Conservation (phyloP, 2,888 invertebrate genomes). For the Bombylius major region DNA sequence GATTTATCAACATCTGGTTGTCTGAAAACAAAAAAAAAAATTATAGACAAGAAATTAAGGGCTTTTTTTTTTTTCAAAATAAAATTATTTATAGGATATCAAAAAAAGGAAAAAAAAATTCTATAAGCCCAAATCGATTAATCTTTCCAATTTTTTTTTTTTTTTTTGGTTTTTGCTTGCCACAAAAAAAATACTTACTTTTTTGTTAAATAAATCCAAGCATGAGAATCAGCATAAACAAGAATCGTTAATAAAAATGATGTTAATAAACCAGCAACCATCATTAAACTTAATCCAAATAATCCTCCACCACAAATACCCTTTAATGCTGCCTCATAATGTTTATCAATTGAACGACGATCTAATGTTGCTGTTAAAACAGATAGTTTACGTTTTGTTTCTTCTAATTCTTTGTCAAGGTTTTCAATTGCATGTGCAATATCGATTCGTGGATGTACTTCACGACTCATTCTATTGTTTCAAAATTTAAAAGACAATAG, state of each 20-base stretch:
- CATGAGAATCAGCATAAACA: slow-evolving; percentile 89
- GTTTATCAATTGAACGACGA: slow-evolving; percentile 68
- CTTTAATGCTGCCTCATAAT: slow-evolving; percentile 65
- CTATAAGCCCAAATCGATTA: too few species aligned
- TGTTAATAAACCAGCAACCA: slow-evolving; percentile 73
- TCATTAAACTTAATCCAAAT: slow-evolving; percentile 71
- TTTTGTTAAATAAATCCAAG: slow-evolving; percentile 91
- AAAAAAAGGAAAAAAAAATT: not conserved
- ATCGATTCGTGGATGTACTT: slow-evolving; percentile 34
- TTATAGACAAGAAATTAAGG: not conserved
- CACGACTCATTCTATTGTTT: slow-evolving; percentile 30
- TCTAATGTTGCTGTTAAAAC: slow-evolving; percentile 54
- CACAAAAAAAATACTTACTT: slow-evolving; percentile 43
- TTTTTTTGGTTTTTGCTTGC: not conserved
- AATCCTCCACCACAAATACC: slow-evolving; percentile 74
- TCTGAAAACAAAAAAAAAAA: slow-evolving; percentile 16
- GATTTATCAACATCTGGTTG: slow-evolving; percentile 33
- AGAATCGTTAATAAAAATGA: slow-evolving; percentile 83
- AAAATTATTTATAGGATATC: slow-evolving; percentile 27
- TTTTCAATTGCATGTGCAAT: slow-evolving; percentile 28
- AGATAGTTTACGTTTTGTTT: slow-evolving; percentile 34
- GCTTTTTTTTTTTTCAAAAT: slow-evolving; percentile 78
- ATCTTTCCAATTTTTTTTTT: too few species aligned
- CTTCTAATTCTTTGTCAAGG: slow-evolving; percentile 33
- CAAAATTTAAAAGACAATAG: not conserved